These are phyloP conservation scores for Drosophila sproati DNA, from an alignment of 1,140 invertebrate species.

Conservation along the genomic window DNA sequence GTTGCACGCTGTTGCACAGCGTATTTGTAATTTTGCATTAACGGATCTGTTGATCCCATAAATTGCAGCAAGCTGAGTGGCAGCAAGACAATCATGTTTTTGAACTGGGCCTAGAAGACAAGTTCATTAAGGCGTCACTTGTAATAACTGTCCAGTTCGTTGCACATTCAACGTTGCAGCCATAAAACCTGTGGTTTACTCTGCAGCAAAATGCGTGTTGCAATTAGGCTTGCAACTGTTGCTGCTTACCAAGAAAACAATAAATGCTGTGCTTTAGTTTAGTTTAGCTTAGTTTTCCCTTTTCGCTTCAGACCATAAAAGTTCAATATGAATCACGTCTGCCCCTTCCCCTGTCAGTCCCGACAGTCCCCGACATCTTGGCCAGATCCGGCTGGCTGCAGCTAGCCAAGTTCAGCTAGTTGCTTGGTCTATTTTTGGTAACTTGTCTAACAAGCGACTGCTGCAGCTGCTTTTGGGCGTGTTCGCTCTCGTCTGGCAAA, in stretches of 20 bases:
- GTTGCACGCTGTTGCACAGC: constrained; percentile 65
- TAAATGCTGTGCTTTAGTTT: constrained; percentile 2
- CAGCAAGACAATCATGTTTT: background rate
- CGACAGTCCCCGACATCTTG: constrained; percentile 5
- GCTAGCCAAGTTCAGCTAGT: constrained; percentile 47
- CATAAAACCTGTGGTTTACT: constrained; percentile 65
- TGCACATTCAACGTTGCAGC: constrained; percentile 34
- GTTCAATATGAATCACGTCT: constrained; percentile 59
- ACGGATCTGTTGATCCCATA: constrained; percentile 80
- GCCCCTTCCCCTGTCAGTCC: constrained; percentile 26
- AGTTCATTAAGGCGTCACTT: constrained; percentile 62
- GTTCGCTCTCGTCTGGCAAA: constrained; percentile 28
- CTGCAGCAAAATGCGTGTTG: constrained; percentile 7
- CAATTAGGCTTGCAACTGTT: background rate
- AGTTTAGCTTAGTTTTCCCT: background rate
- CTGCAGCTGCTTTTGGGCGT: constrained; percentile 64
- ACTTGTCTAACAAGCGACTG: constrained; percentile 70
- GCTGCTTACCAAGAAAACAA: background rate
- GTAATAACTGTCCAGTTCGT: constrained; percentile 73
- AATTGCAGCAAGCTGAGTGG: constrained; percentile 46
- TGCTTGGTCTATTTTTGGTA: constrained; percentile 77
- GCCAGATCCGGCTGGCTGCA: constrained; percentile 2
- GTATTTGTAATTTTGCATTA: constrained; percentile 82
- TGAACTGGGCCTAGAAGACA: constrained; percentile 28
- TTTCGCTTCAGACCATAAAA: constrained; percentile 51